Percentiles rank a stretch among this genome's conserved stretches.
phyloP scores from a whole-genome alignment of 2,113 vertebrate genomes.

The Sigmodon hispidus region DNA sequence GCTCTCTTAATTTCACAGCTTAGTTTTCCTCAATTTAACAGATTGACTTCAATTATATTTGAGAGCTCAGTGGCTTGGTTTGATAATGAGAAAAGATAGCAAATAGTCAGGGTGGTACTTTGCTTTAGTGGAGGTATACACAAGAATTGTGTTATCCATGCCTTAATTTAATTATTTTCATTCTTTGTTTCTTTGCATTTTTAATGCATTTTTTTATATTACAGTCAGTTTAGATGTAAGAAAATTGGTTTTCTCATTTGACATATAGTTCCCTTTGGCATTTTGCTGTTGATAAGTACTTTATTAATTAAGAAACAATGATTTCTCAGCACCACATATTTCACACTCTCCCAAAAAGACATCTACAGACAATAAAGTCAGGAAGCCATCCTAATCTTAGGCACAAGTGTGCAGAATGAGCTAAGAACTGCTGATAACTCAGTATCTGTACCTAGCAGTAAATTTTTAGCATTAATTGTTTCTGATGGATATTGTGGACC shows the following conservation, averaged over 20 bases:
- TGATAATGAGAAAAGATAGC: background rate
- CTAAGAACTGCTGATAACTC: background rate
- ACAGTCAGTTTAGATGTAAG: background rate
- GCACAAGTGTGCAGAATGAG: background rate
- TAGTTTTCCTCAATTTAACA: background rate
- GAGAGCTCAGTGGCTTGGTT: background rate
- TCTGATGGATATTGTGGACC: background rate
- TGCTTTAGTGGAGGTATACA: background rate
- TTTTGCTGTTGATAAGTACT: background rate
- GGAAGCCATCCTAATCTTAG: background rate
- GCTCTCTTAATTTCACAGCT: background rate
- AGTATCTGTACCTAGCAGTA: background rate
- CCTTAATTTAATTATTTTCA: background rate
- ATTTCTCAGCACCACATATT: background rate
- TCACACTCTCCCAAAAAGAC: background rate
- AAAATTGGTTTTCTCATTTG: background rate
- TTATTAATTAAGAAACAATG: slow-evolving; percentile 2
- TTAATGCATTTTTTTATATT: background rate
- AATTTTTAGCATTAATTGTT: background rate
- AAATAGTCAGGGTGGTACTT: background rate
- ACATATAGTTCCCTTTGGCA: background rate
- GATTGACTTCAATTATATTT: background rate
- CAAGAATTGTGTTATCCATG: background rate
- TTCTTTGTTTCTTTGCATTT: background rate
- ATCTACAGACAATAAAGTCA: background rate